phyloP scores from a whole-genome alignment of 2,113 vertebrate genomes.

The Oreamnos americanus region DNA sequence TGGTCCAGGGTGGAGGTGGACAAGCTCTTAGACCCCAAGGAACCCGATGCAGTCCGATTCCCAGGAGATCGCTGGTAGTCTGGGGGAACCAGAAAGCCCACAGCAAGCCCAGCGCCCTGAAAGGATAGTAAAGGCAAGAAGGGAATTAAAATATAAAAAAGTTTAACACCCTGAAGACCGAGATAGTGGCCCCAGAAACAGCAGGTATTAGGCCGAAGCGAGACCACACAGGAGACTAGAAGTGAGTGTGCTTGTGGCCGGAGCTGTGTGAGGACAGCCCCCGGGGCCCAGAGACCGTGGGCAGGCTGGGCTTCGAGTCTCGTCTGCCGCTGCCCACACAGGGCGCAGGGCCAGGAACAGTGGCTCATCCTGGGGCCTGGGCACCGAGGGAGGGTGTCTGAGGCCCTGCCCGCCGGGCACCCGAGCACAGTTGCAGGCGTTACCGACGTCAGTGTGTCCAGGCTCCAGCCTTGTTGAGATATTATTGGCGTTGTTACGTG shows the following conservation, averaged over 20 bases:
- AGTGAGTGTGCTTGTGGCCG: accelerated
- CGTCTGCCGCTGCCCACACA: accelerated
- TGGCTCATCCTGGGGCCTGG: not conserved
- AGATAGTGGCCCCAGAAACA: not conserved
- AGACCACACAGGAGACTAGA: accelerated
- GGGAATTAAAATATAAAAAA: not conserved
- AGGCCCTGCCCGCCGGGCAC: not conserved
- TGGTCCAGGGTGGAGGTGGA: not conserved
- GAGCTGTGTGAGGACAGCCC: not conserved
- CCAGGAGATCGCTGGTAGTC: not conserved
- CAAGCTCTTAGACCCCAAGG: too few species aligned
- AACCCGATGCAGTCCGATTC: accelerated
- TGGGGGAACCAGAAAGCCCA: not conserved
- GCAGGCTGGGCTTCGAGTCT: not conserved
- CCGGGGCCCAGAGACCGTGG: not conserved
- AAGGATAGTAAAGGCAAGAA: not conserved
- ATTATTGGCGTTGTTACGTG: accelerated
- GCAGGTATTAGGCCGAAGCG: not conserved
- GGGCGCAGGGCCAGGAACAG: not conserved
- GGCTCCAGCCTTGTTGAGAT: not conserved
- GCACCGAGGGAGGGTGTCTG: not conserved
- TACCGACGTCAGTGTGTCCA: accelerated
- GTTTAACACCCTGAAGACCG: not conserved
- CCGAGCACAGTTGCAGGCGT: accelerated
- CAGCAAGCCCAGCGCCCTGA: not conserved